These are phyloP conservation scores for Aplochiton taeniatus DNA, from an alignment of 2,797 vertebrate species.

Conservation along the genomic window DNA sequence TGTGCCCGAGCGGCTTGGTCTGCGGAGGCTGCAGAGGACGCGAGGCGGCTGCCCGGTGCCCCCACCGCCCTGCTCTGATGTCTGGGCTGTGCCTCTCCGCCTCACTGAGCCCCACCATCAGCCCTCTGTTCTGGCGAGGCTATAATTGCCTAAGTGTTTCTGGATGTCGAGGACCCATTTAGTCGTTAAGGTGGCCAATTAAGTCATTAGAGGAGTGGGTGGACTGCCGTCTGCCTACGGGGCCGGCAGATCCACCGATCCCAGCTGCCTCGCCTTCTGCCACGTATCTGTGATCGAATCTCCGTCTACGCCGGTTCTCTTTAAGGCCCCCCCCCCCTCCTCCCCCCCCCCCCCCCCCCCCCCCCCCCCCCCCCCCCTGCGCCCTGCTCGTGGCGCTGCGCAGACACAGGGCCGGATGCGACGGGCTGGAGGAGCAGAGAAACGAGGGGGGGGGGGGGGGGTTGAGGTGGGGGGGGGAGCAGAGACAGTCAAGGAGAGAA, in stretches of 20 bases:
- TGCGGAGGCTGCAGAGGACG: too few relatives aligned
- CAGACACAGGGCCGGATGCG: too few relatives aligned
- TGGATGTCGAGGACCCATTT: constrained; percentile 79
- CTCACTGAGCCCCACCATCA: constrained; percentile 31
- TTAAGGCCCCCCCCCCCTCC: constrained; percentile 36
- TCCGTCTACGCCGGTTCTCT: too few relatives aligned
- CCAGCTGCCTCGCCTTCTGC: constrained; percentile 62
- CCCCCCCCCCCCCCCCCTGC: constrained; percentile 14
- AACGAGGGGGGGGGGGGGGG: not conserved
- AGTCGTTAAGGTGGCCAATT: constrained; percentile 79
- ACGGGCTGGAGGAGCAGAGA: not conserved
- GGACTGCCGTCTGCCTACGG: constrained; percentile 64
- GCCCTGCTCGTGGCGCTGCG: not conserved
- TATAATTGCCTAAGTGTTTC: constrained; percentile 80
- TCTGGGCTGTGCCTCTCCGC: constrained; percentile 21
- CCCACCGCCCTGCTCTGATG: constrained; percentile 9
- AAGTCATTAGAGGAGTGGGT: constrained; percentile 78
- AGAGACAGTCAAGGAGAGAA: constrained; percentile 37
- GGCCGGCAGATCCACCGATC: constrained; percentile 67
- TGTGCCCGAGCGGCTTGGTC: too few relatives aligned
- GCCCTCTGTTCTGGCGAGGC: constrained; percentile 65
- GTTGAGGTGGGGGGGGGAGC: not conserved
- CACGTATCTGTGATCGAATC: constrained; percentile 68
- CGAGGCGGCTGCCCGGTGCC: constrained; percentile 21
- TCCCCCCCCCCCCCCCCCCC: constrained; percentile 19